A percentile compares a stretch with the other conserved stretches of the same genome.
Evolutionary conservation across 1,140 invertebrate genomes (phyloP).

Genomic region (Acromyrmex charruanus): DNA sequence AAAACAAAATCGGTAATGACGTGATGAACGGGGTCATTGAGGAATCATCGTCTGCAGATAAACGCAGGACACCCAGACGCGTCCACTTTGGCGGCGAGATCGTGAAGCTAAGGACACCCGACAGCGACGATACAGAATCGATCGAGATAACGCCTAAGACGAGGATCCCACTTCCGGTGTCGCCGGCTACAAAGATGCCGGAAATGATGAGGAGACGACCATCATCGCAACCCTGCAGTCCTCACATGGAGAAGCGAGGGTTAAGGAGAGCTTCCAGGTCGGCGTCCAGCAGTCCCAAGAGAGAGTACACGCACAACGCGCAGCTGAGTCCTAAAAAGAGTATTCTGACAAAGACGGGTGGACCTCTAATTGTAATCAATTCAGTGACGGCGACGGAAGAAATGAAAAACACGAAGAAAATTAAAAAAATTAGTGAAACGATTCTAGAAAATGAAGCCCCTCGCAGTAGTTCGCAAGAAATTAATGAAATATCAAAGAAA

Average conservation of each 20-base stretch:
- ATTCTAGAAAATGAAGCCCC: neutral
- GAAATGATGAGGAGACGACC: conserved; percentile 64
- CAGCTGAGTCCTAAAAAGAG: conserved; percentile 83
- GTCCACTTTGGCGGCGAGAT: conserved; percentile 94
- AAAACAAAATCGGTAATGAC: conserved; percentile 75
- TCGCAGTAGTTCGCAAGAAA: neutral
- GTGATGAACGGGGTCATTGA: conserved; percentile 85
- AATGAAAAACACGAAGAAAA: conserved; percentile 37
- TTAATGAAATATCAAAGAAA: neutral
- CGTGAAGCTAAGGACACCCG: conserved; percentile 93
- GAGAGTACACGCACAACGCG: conserved; percentile 81
- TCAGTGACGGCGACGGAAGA: neutral
- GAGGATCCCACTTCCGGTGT: conserved; percentile 84
- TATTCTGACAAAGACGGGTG: conserved; percentile 77
- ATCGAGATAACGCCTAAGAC: conserved; percentile 70
- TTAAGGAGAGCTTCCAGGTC: conserved; percentile 56
- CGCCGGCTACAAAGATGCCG: conserved; percentile 82
- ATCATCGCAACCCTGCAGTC: conserved; percentile 76
- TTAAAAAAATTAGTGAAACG: neutral
- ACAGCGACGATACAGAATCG: conserved; percentile 88
- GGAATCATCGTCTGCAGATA: conserved; percentile 18
- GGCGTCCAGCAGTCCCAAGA: conserved; percentile 83
- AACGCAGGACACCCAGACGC: conserved; percentile 81
- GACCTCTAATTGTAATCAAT: neutral
- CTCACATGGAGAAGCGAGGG: conserved; percentile 55